Percentiles rank a stretch among this genome's conserved stretches.
These are phyloP conservation scores for Barypeithes pellucidus DNA, from an alignment of 2,888 invertebrate species.

Conservation along the genomic window DNA sequence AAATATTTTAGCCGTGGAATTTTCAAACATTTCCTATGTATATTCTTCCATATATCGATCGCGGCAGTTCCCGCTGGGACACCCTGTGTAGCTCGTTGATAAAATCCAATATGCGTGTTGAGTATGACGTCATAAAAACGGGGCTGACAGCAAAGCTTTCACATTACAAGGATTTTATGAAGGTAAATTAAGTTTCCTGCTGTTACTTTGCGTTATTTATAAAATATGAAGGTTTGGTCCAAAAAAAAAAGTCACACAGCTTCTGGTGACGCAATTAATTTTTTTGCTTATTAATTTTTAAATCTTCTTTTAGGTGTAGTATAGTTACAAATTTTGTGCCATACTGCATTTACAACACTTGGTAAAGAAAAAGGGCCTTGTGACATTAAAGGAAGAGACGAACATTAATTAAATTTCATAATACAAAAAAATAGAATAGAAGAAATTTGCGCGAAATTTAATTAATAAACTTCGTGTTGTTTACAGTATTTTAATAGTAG, in stretches of 20 bases:
- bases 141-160: constrained; percentile 36
- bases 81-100: neutral
- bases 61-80: too few species aligned
- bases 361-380: too few species aligned
- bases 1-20: too few species aligned
- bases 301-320: neutral
- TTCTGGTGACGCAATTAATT: constrained; percentile 10
- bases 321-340: neutral
- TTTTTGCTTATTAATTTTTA: constrained; percentile 5
- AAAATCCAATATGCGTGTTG: constrained; percentile 9
- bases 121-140: constrained; percentile 22
- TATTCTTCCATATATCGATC: too few species aligned
- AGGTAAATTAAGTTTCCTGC: constrained; percentile 39
- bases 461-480: too few species aligned
- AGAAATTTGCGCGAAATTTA: too few species aligned
- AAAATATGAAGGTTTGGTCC: constrained; percentile 6
- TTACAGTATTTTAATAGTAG: too few species aligned
- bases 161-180: constrained; percentile 39
- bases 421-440: too few species aligned
- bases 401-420: too few species aligned
- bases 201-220: constrained; percentile 22
- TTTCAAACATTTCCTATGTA: too few species aligned
- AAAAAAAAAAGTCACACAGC: neutral
- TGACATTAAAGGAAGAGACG: too few species aligned
- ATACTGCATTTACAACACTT: neutral